Base-by-base conservation (phyloP, 1,140 invertebrate species). In the Theocolax elegans region DNA sequence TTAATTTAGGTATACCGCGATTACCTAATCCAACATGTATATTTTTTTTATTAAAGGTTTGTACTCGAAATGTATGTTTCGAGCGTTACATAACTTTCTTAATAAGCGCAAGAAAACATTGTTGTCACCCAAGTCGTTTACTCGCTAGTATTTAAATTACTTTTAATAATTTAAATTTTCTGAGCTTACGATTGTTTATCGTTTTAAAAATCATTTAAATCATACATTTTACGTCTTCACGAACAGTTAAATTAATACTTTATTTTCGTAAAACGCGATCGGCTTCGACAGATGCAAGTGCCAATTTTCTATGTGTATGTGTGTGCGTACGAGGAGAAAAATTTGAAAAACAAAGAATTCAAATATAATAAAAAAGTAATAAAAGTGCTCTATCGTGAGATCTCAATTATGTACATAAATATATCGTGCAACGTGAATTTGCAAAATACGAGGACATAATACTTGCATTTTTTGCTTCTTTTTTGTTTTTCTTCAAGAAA, bases 51-150 rank as follows among this genome's bases (percentile, higher is more conserved):
- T 49, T 49, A 72, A 8, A 60, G 23, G 64, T 67, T 72, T 72
- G 64, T 72, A 67, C 64, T 72, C 56, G 70, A 72, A 63, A 67
- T 19, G 8, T 38, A 9, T 1, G 59, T 72, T 72, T 72, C 64
- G 58, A 72, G 70, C 35, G 38, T 31, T 72, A 72, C 64, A 62
- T 67, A 72, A 72, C 70, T 72, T 54, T 62, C 38, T 21, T 7
- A 23, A 54, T 29, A n/a, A n/a, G n/a, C n/a, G n/a, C n/a, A n/a
- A n/a, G n/a, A n/a, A n/a, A n/a, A n/a, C n/a, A n/a, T n/a, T n/a
- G n/a, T n/a, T n/a, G n/a, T 25, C 21, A n/a, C 1, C 15, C 7
- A 17, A 59, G n/a, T 67, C 17, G 13, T 17, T 25, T 35, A 59
- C 44, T 38, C 27, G 40, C 7, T 56, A 46, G 48, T 8, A 42